A percentile compares a stretch with the other conserved stretches of the same genome.
Evolutionary conservation across 2,797 vertebrate genomes (phyloP).

Genomic region (Hoplostethus mediterraneus): DNA sequence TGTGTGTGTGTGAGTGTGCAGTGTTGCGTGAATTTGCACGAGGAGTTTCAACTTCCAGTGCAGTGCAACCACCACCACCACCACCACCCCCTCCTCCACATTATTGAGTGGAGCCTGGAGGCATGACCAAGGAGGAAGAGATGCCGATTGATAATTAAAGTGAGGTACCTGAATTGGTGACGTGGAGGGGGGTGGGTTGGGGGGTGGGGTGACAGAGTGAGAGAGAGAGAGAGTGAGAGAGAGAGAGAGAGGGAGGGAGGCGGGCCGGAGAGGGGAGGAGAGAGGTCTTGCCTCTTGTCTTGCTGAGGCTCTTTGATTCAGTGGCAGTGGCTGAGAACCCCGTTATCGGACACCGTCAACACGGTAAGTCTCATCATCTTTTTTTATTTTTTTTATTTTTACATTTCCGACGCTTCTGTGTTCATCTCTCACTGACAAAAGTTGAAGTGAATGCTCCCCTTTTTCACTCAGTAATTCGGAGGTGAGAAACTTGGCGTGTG

Average conservation of each 20-base stretch:
- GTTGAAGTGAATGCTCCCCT: background rate
- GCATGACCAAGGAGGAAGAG: conserved; percentile 22
- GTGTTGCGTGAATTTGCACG: conserved; percentile 42
- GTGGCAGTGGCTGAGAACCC: conserved; percentile 71
- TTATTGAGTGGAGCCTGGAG: conserved; percentile 51
- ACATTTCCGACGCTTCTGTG: too few species aligned
- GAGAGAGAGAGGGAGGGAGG: conserved; percentile 61
- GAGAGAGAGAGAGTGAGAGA: conserved; percentile 49
- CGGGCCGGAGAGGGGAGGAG: conserved; percentile 61
- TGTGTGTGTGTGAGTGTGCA: conserved; percentile 24
- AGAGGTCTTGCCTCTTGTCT: conserved; percentile 74
- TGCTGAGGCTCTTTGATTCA: conserved; percentile 69
- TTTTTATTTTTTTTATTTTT: background rate
- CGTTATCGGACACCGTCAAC: conserved; percentile 52
- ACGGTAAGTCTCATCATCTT: conserved; percentile 65
- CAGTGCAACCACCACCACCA: conserved; percentile 9
- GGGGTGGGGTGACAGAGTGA: conserved; percentile 23
- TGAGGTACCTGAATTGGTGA: conserved; percentile 77
- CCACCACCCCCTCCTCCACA: too few species aligned
- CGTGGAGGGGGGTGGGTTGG: conserved; percentile 41
- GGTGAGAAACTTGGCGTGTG: conserved; percentile 12
- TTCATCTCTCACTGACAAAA: background rate
- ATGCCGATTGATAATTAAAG: conserved; percentile 73
- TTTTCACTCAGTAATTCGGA: background rate
- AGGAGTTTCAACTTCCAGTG: conserved; percentile 43